A percentile compares a stretch with the other conserved stretches of the same genome.
phyloP scores from a whole-genome alignment of 2,797 vertebrate genomes.

The Carcharodon carcharias region DNA sequence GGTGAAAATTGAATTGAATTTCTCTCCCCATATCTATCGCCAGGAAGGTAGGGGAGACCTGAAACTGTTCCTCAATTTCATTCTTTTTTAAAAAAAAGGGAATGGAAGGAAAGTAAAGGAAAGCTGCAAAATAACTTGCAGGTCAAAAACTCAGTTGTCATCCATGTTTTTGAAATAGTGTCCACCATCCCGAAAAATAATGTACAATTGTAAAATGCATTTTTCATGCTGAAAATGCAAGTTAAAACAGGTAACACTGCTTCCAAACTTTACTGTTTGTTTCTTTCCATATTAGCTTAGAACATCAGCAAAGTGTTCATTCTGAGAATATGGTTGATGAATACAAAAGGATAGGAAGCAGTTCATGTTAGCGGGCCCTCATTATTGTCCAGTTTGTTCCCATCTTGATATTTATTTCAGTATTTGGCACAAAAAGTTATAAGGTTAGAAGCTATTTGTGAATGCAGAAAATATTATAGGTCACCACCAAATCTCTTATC shows the following conservation, averaged over 20 bases:
- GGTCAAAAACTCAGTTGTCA: background rate
- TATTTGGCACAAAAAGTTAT: background rate
- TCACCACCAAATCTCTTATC: background rate
- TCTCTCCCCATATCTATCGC: no score
- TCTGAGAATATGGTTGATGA: background rate
- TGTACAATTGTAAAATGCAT: background rate
- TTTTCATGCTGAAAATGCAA: background rate
- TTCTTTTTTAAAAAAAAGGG: background rate
- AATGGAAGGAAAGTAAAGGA: background rate
- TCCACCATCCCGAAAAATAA: background rate
- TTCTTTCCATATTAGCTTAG: background rate
- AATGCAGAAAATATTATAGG: background rate
- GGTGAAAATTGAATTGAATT: no score
- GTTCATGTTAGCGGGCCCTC: background rate
- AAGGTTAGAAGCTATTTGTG: background rate
- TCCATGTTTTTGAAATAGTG: background rate
- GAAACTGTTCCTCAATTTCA: background rate
- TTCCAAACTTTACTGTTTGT: background rate
- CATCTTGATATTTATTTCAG: background rate
- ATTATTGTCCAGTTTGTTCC: background rate
- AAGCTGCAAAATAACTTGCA: background rate
- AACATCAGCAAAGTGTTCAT: background rate
- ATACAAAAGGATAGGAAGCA: background rate
- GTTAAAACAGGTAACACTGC: background rate
- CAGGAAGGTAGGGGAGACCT: background rate